Evolutionary conservation across 2,888 invertebrate genomes (phyloP).

Genomic region (Philaethria dido): DNA sequence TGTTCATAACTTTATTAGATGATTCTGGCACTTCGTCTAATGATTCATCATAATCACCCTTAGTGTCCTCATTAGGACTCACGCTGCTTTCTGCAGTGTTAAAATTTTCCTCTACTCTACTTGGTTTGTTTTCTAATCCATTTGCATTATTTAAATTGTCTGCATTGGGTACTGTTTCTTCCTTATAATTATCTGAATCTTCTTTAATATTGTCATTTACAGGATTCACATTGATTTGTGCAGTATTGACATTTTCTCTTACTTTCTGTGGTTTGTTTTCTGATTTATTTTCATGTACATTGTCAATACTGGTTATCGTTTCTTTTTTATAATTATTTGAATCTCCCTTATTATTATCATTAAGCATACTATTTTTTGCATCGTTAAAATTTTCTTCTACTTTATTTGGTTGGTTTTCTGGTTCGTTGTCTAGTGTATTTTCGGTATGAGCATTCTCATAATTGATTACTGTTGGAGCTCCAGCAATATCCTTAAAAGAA

Average conservation of each 20-base stretch:
- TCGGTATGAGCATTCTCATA: neutral
- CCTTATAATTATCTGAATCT: neutral
- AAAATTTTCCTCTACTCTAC: neutral
- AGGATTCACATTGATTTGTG: no score
- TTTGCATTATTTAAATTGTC: no score
- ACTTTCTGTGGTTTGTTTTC: neutral
- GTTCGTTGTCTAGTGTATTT: neutral
- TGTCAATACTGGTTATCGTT: no score
- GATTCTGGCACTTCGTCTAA: conserved; percentile 1
- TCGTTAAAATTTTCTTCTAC: neutral
- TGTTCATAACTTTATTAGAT: neutral
- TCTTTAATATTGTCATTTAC: no score
- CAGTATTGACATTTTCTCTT: neutral
- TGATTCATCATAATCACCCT: neutral
- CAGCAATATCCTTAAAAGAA: conserved; percentile 24
- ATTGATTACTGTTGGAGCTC: neutral
- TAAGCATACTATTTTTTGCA: neutral
- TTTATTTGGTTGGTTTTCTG: neutral
- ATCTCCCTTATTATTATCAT: neutral
- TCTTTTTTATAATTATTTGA: neutral
- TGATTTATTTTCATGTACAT: neutral
- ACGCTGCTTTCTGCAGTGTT: neutral
- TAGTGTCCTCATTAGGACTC: neutral
- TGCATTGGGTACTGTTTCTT: neutral
- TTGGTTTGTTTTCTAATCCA: neutral